phyloP scores from a whole-genome alignment of 1,140 invertebrate species.

The Drosophila tsacasi region DNA sequence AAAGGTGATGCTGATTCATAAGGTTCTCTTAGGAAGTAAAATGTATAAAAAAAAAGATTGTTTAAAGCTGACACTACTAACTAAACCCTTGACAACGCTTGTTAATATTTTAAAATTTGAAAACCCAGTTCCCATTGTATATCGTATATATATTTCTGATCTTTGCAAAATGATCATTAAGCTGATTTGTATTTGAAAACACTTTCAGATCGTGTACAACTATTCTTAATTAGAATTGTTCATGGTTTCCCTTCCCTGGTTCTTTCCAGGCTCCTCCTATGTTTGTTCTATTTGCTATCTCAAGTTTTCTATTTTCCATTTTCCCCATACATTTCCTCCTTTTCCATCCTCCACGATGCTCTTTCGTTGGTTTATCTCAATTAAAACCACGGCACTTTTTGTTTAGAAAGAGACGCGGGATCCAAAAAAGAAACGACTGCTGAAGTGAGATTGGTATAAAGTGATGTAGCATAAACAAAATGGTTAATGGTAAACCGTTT shows the following conservation, averaged over 20 bases:
- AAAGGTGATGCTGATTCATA: not conserved
- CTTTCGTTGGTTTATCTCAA: slow-evolving; percentile 74
- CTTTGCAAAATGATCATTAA: not conserved
- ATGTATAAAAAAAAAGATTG: not conserved
- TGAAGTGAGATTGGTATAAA: slow-evolving; percentile 10
- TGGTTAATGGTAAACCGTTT: slow-evolving; percentile 49
- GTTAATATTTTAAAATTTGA: not conserved
- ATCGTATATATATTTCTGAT: not conserved
- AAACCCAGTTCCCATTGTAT: too few species aligned
- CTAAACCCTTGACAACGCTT: not conserved
- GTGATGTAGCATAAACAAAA: slow-evolving; percentile 44
- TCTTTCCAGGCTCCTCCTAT: not conserved
- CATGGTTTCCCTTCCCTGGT: not conserved
- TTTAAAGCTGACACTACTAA: not conserved
- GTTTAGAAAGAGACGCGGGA: slow-evolving; percentile 47
- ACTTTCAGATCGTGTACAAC: not conserved
- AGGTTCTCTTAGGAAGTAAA: not conserved
- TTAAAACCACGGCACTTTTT: slow-evolving; percentile 64
- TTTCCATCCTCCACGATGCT: slow-evolving; percentile 20
- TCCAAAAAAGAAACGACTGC: not conserved
- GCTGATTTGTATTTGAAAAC: not conserved
- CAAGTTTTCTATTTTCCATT: slow-evolving; percentile 5
- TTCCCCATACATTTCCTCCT: not conserved
- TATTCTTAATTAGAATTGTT: too few species aligned
- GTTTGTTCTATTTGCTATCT: not conserved